Evolutionary conservation across 2,888 invertebrate species (phyloP).

Genomic region (Aleiodes leptofemur): DNA sequence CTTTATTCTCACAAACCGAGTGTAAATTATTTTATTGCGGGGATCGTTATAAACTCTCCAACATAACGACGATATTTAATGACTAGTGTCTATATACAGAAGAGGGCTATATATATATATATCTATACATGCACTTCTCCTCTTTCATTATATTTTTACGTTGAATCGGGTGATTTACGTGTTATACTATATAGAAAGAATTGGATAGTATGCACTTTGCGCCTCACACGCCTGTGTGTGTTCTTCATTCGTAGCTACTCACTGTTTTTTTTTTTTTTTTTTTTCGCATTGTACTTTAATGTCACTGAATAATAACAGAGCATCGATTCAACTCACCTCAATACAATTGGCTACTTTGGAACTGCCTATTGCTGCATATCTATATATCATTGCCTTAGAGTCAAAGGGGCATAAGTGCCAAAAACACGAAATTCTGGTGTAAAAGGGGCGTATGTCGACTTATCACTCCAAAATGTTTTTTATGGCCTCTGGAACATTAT

Average conservation of each 20-base stretch:
- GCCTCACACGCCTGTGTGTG: slow-evolving; percentile 10
- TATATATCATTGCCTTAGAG: not conserved
- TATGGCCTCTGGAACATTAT: too few relatives aligned
- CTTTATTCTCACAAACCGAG: slow-evolving; percentile 4
- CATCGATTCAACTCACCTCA: slow-evolving; percentile 11
- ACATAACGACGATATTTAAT: slow-evolving; percentile 44
- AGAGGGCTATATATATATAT: not conserved
- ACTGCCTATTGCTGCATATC: not conserved
- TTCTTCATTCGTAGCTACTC: slow-evolving; percentile 6
- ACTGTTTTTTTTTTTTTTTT: slow-evolving; percentile 11
- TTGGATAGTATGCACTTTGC: slow-evolving; percentile 25
- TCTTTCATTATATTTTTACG: slow-evolving; percentile 17
- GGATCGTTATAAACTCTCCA: slow-evolving; percentile 42
- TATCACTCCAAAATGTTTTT: too few relatives aligned
- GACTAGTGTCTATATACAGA: slow-evolving; percentile 28
- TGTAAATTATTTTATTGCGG: slow-evolving; percentile 46
- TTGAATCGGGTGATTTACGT: slow-evolving; percentile 38
- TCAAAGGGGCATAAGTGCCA: too few relatives aligned
- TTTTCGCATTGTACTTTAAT: slow-evolving; percentile 22
- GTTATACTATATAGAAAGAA: not conserved
- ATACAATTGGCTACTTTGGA: slow-evolving; percentile 8
- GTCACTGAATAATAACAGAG: slow-evolving; percentile 30
- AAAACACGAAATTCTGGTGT: too few relatives aligned
- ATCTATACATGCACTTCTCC: slow-evolving; percentile 2
- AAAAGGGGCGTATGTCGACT: too few relatives aligned